Evolutionary conservation across 1,140 invertebrate genomes (phyloP).

Genomic region (Bombus superbus): DNA sequence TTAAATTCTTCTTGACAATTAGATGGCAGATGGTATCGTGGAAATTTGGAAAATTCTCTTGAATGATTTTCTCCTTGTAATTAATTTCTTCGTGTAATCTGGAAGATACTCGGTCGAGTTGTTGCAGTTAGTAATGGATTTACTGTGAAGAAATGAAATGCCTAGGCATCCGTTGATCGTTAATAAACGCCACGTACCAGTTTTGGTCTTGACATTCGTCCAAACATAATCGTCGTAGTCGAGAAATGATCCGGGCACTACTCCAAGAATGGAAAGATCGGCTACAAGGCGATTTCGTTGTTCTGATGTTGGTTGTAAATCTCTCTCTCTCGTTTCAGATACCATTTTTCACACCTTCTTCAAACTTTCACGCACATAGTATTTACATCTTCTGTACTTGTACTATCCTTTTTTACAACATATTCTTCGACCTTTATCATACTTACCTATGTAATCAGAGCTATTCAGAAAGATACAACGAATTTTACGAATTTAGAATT

Average conservation of each 20-base stretch:
- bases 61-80: background rate
- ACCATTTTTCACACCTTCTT: slow-evolving; percentile 6
- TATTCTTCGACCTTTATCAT: too few relatives aligned
- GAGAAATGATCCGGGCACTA: slow-evolving; percentile 29
- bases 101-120: background rate
- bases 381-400: background rate
- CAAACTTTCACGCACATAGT: background rate
- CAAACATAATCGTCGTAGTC: slow-evolving; percentile 25
- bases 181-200: slow-evolving; percentile 14
- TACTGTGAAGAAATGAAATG: background rate
- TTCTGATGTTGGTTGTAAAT: background rate
- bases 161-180: background rate
- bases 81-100: background rate
- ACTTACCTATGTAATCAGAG: background rate
- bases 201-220: slow-evolving; percentile 52
- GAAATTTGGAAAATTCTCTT: background rate
- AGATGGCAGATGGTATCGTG: background rate
- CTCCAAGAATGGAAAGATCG: slow-evolving; percentile 47
- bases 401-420: too few relatives aligned
- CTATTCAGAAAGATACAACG: background rate
- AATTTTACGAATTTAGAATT: background rate
- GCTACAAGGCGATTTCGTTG: background rate
- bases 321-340: background rate
- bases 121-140: background rate
- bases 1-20: background rate